A percentile compares a stretch with the other conserved stretches of the same genome.
These are phyloP conservation scores for Pteromalus puparum DNA, from an alignment of 1,140 invertebrate genomes.

Conservation along the genomic window DNA sequence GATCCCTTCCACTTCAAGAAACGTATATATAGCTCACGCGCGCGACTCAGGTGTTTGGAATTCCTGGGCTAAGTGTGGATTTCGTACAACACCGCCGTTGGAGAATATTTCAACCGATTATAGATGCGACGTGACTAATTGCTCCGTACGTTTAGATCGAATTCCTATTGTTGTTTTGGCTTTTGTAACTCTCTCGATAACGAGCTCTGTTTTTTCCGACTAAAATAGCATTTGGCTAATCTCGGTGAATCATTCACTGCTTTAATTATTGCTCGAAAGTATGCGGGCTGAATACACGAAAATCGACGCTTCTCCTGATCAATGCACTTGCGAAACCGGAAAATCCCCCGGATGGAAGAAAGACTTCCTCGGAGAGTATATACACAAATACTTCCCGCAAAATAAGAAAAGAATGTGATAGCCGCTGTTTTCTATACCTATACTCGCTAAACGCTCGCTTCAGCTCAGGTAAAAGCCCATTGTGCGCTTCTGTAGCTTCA, in stretches of 20 bases:
- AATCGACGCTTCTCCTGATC: neutral
- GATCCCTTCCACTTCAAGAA: neutral
- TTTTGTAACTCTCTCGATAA: neutral
- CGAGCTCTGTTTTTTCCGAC: neutral
- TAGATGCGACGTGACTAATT: neutral
- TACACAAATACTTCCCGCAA: neutral
- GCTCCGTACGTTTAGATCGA: neutral
- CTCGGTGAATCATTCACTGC: neutral
- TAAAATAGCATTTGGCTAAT: neutral
- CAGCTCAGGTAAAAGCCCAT: constrained; percentile 24
- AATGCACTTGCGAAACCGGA: neutral
- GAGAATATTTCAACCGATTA: neutral
- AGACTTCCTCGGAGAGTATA: too few relatives aligned
- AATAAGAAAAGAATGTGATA: neutral
- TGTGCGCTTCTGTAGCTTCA: constrained; percentile 8
- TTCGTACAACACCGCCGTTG: neutral
- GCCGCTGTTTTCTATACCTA: too few relatives aligned
- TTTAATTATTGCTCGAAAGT: neutral
- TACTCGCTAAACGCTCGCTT: constrained; percentile 12
- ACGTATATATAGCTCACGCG: neutral
- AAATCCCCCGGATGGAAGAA: neutral
- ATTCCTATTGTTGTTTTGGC: neutral
- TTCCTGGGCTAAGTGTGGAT: neutral
- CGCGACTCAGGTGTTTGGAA: neutral
- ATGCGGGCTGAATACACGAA: too few relatives aligned